phyloP scores from a whole-genome alignment of 2,888 invertebrate genomes.

The Agrotis segetum region DNA sequence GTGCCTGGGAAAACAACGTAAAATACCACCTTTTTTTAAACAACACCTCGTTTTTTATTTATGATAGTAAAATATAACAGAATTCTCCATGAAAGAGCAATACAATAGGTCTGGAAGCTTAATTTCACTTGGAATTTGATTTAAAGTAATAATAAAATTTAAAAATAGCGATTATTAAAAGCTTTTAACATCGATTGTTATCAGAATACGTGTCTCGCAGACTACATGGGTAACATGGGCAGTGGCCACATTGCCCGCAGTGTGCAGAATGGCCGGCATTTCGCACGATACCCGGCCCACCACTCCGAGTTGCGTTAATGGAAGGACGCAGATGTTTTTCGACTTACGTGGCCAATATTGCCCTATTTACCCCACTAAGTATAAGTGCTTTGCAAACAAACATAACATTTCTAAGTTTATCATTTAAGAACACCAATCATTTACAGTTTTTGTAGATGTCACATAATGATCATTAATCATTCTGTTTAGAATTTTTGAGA shows the following conservation, averaged over 20 bases:
- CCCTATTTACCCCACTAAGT: slow-evolving; percentile 66
- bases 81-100: neutral
- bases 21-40: slow-evolving; percentile 7
- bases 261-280: slow-evolving; percentile 28
- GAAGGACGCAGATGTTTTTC: slow-evolving; percentile 70
- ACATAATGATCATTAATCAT: slow-evolving; percentile 24
- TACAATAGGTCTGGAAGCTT: neutral
- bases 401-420: slow-evolving; percentile 58
- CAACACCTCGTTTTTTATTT: neutral
- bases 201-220: slow-evolving; percentile 16
- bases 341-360: slow-evolving; percentile 70
- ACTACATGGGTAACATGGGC: slow-evolving; percentile 19
- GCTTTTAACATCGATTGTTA: too few relatives aligned
- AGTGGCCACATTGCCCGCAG: slow-evolving; percentile 26
- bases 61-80: neutral
- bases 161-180: slow-evolving; percentile 15
- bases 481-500: slow-evolving; percentile 22
- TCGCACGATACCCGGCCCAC: slow-evolving; percentile 34
- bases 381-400: slow-evolving; percentile 61
- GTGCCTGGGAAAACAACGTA: slow-evolving; percentile 18
- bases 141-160: slow-evolving; percentile 17
- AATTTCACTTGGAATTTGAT: slow-evolving; percentile 17
- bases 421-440: slow-evolving; percentile 47
- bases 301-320: slow-evolving; percentile 55
- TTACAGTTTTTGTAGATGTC: slow-evolving; percentile 30